Evolutionary conservation across 2,888 invertebrate genomes (phyloP), one percentile per base, ranked within the genome.

Genomic region (Melipona bicolor): DNA sequence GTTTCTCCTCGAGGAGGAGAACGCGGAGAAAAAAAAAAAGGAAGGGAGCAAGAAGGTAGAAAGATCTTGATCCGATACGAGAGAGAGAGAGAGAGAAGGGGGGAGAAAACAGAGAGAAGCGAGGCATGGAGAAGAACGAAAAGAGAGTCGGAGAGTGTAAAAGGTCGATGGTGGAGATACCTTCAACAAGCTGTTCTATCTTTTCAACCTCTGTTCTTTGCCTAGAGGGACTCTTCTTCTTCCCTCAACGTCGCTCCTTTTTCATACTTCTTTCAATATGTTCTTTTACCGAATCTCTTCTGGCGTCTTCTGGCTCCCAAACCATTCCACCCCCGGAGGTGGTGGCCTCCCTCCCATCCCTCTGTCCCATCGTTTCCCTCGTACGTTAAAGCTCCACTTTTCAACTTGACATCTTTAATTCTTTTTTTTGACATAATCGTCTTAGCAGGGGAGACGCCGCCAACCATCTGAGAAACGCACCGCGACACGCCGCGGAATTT

Each of bases 371-470:
- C 73, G 80, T 72, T 81, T 70, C 68, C 77, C 83, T 85, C 82
- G 83, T 81, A 81, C 79, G 71, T 71, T 83, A 89, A 87, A 90
- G 85, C 90, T 90, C 90, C 90, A 91, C 92, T 91, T 93, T 92
- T 92, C 90, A 91, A 92, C 92, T 91, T 92, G 91, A 91, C 92
- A 88, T 91, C 90, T 91, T 91, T 90, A 91, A 91, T 93, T 91
- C 90, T 91, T 88, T 90, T 89, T 90, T 91, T 88, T 90, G 87
- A 87, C 88, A 83, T 93, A 93, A 93, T 93, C 93, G 92, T 91
- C 93, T 93, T 93, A 93, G 85, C 72, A 36, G 59, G 56, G 78
- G 61, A 65, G 43, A 65, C 59, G 72, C n/a, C n/a, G n/a, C n/a
- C 79, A 82, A 69, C 73, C 70, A 83, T 77, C 77, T 27, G 79